Evolutionary conservation across 1,140 invertebrate genomes (phyloP), one percentile per base, ranked within the genome.

Genomic region (Pachypeltis micranthus): DNA sequence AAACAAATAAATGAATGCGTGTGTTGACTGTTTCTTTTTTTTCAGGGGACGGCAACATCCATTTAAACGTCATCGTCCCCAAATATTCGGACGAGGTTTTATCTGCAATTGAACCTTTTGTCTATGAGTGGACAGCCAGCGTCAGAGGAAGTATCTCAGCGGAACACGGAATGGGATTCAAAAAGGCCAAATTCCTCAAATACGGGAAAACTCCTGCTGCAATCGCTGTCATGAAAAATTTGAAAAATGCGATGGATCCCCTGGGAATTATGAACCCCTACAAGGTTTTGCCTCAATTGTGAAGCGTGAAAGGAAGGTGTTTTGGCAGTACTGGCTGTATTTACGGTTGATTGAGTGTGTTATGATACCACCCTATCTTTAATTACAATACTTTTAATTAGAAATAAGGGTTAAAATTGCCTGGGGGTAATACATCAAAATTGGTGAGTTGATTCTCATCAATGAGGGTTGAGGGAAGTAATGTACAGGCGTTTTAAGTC

Each of bases 251-350:
- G 1, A 85, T 97, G 78, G 96, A 98, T 77, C 94, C 95, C 0
- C 91, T 93, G 57, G 81, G 83, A 31, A 97, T 98, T 69, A 79
- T 98, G 1, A 98, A 98, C 76, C 95, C 95, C 0, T 98, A 98
- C 71, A 98, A 98, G 80, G 85, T 94, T 16, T 74, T 93, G 19
- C 66, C 66, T 44, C 31, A n/a, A n/a, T n/a, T n/a, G n/a, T n/a
- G n/a, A n/a, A n/a, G n/a, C n/a, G n/a, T n/a, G n/a, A n/a, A n/a
- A n/a, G n/a, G n/a, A n/a, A n/a, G n/a, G n/a, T n/a, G n/a, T n/a
- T n/a, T n/a, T n/a, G n/a, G n/a, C n/a, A n/a, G n/a, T n/a, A n/a
- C n/a, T n/a, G n/a, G n/a, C n/a, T n/a, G n/a, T n/a, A n/a, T n/a
- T n/a, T n/a, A n/a, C n/a, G n/a, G n/a, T n/a, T n/a, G n/a, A n/a